These are phyloP conservation scores for Apamea sordens DNA, from an alignment of 2,888 invertebrate genomes.

Conservation along the genomic window DNA sequence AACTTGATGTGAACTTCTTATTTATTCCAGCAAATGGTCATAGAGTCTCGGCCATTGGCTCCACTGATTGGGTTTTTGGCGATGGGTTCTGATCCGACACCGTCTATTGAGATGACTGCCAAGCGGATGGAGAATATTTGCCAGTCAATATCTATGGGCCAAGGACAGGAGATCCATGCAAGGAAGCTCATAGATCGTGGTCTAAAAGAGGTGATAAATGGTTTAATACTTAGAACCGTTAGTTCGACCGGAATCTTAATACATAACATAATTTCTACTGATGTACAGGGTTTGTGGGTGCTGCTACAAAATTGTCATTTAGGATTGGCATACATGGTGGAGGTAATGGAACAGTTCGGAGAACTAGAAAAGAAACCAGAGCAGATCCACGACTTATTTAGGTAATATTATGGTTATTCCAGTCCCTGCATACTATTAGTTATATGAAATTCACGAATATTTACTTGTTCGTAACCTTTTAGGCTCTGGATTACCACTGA, in stretches of 20 bases:
- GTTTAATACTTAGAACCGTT: neutral
- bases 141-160: conserved; percentile 95
- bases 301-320: conserved; percentile 97
- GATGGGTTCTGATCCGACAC: conserved; percentile 97
- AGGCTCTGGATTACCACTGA: conserved; percentile 98
- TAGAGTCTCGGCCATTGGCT: conserved; percentile 93
- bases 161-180: conserved; percentile 96
- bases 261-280: neutral
- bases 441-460: neutral
- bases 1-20: neutral
- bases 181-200: conserved; percentile 92
- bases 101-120: conserved; percentile 94
- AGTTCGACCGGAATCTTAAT: neutral
- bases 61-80: conserved; percentile 96
- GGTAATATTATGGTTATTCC: conserved; percentile 71
- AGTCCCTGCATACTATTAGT: neutral
- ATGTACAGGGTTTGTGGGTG: conserved; percentile 94
- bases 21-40: conserved; percentile 88
- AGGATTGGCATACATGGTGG: conserved; percentile 96
- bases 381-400: conserved; percentile 84
- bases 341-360: conserved; percentile 92
- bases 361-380: conserved; percentile 91
- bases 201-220: conserved; percentile 87
- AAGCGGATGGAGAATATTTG: conserved; percentile 93
- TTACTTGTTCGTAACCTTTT: conserved; percentile 46